Evolutionary conservation across 2,797 vertebrate genomes (phyloP).

Genomic region (Hemibagrus guttatus): DNA sequence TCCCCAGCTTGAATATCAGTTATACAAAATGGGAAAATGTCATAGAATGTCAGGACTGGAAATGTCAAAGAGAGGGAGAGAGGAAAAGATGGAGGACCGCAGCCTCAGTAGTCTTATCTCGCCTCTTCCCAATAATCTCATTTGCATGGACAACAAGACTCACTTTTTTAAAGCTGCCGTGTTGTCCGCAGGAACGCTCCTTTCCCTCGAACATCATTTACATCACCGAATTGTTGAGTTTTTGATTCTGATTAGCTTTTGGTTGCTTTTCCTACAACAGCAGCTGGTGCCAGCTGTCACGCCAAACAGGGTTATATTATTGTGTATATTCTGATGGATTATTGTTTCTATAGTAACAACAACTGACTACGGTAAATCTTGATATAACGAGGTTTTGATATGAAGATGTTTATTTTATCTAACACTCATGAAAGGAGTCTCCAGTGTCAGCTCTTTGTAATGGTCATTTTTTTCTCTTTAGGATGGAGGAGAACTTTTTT

Average conservation of each 20-base stretch:
- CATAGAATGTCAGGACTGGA: constrained; percentile 87
- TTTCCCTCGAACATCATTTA: background rate
- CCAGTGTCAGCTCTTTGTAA: background rate
- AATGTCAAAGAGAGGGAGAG: constrained; percentile 74
- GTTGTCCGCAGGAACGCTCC: background rate
- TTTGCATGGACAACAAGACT: constrained; percentile 24
- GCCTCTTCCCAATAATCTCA: constrained; percentile 13
- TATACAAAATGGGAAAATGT: constrained; percentile 90
- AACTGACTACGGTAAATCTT: background rate
- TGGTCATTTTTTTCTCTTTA: background rate
- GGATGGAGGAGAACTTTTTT: background rate
- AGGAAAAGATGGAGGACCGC: constrained; percentile 6
- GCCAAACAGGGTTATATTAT: background rate
- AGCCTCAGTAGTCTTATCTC: background rate
- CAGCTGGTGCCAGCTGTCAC: background rate
- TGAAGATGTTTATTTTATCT: background rate
- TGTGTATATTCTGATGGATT: background rate
- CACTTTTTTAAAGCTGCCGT: background rate
- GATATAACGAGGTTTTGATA: background rate
- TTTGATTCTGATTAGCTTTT: background rate
- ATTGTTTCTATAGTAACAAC: background rate
- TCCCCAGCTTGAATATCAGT: constrained; percentile 80
- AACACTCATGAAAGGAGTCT: background rate
- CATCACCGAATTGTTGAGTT: background rate
- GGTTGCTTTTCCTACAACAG: background rate